phyloP scores from a whole-genome alignment of 2,888 invertebrate genomes.

The Hyalella azteca region DNA sequence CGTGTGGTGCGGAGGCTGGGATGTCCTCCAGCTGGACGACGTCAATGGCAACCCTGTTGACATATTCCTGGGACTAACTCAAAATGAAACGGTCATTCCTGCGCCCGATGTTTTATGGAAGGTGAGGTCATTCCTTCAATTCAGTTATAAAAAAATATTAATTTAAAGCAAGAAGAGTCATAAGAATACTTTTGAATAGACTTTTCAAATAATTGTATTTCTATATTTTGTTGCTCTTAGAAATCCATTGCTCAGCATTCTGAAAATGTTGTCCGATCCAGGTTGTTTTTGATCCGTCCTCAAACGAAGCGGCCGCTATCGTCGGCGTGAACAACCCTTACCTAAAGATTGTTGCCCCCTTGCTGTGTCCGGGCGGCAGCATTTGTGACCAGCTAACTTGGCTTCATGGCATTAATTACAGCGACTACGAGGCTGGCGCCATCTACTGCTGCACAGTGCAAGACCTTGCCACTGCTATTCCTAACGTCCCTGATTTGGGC shows the following conservation, averaged over 20 bases:
- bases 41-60: conserved; percentile 43
- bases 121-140: conserved; percentile 27
- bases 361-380: conserved; percentile 6
- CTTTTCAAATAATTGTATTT: neutral
- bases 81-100: conserved; percentile 41
- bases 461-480: conserved; percentile 34
- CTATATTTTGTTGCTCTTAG: neutral
- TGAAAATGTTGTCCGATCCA: neutral
- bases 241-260: neutral
- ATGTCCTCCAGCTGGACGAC: conserved; percentile 42
- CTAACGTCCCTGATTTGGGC: conserved; percentile 44
- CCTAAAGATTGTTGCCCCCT: neutral
- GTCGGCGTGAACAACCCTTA: conserved; percentile 45
- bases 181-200: neutral
- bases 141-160: neutral
- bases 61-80: conserved; percentile 42
- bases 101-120: conserved; percentile 46
- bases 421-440: conserved; percentile 31
- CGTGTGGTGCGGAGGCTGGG: conserved; percentile 43
- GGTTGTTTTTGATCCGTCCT: conserved; percentile 42
- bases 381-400: conserved; percentile 40
- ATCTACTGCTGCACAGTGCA: conserved; percentile 50
- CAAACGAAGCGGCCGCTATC: conserved; percentile 41
- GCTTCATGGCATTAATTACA: conserved; percentile 43
- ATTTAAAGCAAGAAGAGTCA: neutral